A percentile compares a stretch with the other conserved stretches of the same genome.
Evolutionary conservation across 1,140 invertebrate species (phyloP).

Genomic region (Platyscapa corneri): DNA sequence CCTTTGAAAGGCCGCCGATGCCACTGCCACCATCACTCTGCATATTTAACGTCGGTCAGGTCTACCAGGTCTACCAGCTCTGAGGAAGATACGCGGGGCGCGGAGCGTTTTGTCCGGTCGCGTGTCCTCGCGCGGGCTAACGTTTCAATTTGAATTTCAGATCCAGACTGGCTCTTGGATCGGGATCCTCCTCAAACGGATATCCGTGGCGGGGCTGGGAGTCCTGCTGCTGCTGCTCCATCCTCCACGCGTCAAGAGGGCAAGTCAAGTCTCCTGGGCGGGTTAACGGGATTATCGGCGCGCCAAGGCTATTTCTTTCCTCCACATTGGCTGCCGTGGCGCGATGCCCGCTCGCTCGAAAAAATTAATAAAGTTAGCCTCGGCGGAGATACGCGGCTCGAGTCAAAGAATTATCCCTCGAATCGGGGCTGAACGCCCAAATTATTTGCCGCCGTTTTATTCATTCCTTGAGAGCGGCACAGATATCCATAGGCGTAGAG

Average conservation of each 20-base stretch:
- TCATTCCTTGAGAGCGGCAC: too few species aligned
- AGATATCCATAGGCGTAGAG: too few species aligned
- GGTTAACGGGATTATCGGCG: conserved; percentile 24
- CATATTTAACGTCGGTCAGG: conserved; percentile 60
- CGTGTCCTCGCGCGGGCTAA: conserved; percentile 54
- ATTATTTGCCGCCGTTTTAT: too few species aligned
- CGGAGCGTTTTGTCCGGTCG: conserved; percentile 51
- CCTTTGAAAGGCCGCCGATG: conserved; percentile 60
- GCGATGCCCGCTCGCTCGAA: background rate
- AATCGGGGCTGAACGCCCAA: too few species aligned
- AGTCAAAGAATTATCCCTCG: too few species aligned
- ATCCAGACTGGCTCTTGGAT: conserved; percentile 55
- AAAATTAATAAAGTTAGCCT: background rate
- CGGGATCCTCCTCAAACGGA: conserved; percentile 60
- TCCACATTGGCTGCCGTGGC: background rate
- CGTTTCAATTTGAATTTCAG: conserved; percentile 71
- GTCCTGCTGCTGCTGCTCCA: conserved; percentile 60
- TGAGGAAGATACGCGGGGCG: too few species aligned
- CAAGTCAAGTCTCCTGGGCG: conserved; percentile 46
- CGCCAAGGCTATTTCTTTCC: background rate
- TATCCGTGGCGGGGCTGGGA: conserved; percentile 63
- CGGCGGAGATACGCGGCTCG: too few species aligned
- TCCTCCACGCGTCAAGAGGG: too few species aligned
- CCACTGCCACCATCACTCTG: conserved; percentile 58
- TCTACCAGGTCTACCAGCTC: too few species aligned